phyloP scores from a whole-genome alignment of 2,888 invertebrate species.

The Vandiemenella viatica region DNA sequence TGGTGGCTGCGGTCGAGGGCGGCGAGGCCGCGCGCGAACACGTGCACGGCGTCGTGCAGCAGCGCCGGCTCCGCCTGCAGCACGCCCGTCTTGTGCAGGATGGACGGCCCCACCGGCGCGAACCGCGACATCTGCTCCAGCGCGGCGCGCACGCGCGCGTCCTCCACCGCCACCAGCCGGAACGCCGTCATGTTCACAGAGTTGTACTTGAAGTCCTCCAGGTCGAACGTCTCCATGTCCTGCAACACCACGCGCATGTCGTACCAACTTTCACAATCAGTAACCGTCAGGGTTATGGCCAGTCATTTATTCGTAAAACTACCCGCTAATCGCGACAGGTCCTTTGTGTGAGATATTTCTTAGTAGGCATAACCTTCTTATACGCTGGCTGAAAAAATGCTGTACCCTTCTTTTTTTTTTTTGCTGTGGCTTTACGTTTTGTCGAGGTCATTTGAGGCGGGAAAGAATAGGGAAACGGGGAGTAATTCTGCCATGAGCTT shows the following conservation, averaged over 20 bases:
- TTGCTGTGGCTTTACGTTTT: too few relatives aligned
- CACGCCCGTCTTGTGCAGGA: constrained; percentile 49
- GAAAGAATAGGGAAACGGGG: too few relatives aligned
- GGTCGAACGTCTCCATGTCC: constrained; percentile 76
- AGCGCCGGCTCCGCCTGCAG: constrained; percentile 72
- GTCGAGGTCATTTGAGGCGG: too few relatives aligned
- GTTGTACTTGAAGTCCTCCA: constrained; percentile 86
- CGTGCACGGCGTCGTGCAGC: constrained; percentile 72
- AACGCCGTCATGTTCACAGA: constrained; percentile 91
- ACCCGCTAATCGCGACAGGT: too few relatives aligned
- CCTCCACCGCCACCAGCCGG: constrained; percentile 68
- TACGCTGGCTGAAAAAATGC: too few relatives aligned
- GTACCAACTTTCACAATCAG: too few relatives aligned
- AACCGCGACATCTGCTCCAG: constrained; percentile 77
- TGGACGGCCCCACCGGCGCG: constrained; percentile 67
- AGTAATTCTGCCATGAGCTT: too few relatives aligned
- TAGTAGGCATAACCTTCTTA: too few relatives aligned
- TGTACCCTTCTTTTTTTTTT: too few relatives aligned
- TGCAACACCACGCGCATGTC: constrained; percentile 25
- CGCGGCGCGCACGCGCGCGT: constrained; percentile 55
- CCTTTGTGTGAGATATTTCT: too few relatives aligned
- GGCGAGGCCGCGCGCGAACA: constrained; percentile 62
- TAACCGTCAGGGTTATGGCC: too few relatives aligned
- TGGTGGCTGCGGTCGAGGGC: constrained; percentile 54
- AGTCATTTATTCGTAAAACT: too few relatives aligned